Evolutionary conservation across 2,888 invertebrate genomes (phyloP), one percentile per base, ranked within the genome.

Genomic region (Noctua janthina): DNA sequence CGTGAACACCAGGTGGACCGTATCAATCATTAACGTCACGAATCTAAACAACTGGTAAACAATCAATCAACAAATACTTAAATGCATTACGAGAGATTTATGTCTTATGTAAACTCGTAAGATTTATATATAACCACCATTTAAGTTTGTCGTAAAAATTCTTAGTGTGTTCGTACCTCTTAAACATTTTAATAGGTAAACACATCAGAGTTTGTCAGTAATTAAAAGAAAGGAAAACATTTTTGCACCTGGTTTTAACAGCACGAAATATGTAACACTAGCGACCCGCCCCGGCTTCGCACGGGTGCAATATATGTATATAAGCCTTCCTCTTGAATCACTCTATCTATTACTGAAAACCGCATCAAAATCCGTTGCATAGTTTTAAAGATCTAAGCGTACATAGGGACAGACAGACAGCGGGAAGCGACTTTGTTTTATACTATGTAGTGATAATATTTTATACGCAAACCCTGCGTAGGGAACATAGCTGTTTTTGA

Each of bases 81-180:
- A 83, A 78, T 20, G 49, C 39, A 83, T 69, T 70, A 56, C 54
- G 49, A 56, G 62, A 72, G 29, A 82, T 82, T 83, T 83, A 82
- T 23, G 35, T 51, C 1, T 15, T 54, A 51, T 17, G 71, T 82
- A 82, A 82, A 83, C 78, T 39, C 5, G 5, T 67, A 68, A 77
- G 71, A 78, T 78, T 82, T 83, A 78, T 35, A 17, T 83, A 78
- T 35, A 17, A 43, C 62, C 29, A 29, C 1, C 51, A 20, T 68
- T 78, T 62, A 54, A 78, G 62, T 78, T 83, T 82, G 83, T 82
- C 82, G 71, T 82, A 62, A 83, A 81, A 83, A 39, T 23, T 29
- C 0, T 43, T 39, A 67, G 78, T 78, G 71, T 78, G 83, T 83
- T n/a, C 39, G 29, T 20, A 72, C 11, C 23, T 72, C 62, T 68